Evolutionary conservation across 2,797 vertebrate species (phyloP).

Genomic region (Dicrostonyx torquatus): DNA sequence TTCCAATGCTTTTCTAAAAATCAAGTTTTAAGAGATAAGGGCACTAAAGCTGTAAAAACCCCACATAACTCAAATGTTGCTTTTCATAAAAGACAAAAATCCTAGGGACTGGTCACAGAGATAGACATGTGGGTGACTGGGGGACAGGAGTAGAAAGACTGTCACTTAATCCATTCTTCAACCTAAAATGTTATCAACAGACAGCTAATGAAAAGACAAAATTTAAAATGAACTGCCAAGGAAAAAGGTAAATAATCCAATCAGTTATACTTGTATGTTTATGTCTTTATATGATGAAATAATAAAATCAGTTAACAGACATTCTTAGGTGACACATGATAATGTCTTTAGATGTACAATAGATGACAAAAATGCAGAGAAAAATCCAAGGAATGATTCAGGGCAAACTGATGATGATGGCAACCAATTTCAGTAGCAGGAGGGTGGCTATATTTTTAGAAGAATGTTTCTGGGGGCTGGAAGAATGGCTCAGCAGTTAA

Average conservation of each 20-base stretch:
- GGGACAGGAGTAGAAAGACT: neutral
- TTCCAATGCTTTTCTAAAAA: slow-evolving; percentile 11
- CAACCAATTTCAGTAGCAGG: neutral
- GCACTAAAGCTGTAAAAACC: slow-evolving; percentile 14
- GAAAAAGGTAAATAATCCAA: neutral
- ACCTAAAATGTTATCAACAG: neutral
- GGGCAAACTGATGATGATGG: neutral
- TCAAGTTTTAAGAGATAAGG: slow-evolving; percentile 3
- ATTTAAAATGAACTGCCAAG: neutral
- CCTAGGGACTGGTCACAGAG: neutral
- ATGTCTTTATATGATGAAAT: neutral
- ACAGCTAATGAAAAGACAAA: neutral
- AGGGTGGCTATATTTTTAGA: neutral
- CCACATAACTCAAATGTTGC: neutral
- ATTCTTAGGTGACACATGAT: neutral
- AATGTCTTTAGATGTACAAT: neutral
- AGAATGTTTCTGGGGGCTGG: neutral
- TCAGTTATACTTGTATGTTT: neutral
- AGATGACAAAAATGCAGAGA: slow-evolving; percentile 28
- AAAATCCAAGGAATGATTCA: slow-evolving; percentile 23
- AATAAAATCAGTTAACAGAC: slow-evolving; percentile 15
- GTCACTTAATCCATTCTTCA: neutral
- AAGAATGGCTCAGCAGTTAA: neutral
- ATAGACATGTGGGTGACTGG: neutral
- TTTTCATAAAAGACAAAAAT: neutral